Evolutionary conservation across 2,888 invertebrate species (phyloP), one percentile per base, ranked within the genome.

Genomic region (Cenopis cana): DNA sequence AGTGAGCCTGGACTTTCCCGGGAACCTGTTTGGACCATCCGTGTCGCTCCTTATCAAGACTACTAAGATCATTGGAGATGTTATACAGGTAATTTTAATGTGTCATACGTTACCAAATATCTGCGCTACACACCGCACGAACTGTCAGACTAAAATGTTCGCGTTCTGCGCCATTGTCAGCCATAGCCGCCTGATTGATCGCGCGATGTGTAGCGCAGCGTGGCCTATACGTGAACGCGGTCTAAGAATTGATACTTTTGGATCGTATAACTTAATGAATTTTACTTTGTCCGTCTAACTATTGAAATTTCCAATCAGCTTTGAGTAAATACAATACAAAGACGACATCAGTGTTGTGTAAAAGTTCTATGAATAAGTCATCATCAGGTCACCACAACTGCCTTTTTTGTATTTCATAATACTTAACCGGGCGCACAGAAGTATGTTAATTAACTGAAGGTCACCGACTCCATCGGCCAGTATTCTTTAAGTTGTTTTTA

Each of bases 1-100:
- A 80, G 96, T 96, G 74, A 95, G 95, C 80, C 91, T 96, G 84
- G 95, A 96, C 77, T 87, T 96, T 79, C 96, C 96, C 73, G 94
- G 95, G 74, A 91, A 89, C 82, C 90, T 95, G 78, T 95, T 96
- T 86, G 96, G 96, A 62, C 94, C 95, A 14, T 95, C 95, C 82
- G 96, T 96, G 85, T 95, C 94, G 71, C 90, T 96, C 61, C 91
- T 96, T 76, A 96, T 95, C 79, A 94, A 94, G 76, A 89, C 95
- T 78, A 96, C 96, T 85, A 95, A 95, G 82, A 88, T 95, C 74
- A 85, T 95, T 78, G 95, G 95, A 49, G 95, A 95, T 80, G 94
- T 95, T 72, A 95, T 96, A 79, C 94, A 95, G 90, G 96, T 96
- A 84, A n/a, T 60, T 24, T 41, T 41, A 59, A 3, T 14, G 20